Base-by-base conservation (phyloP, 1,140 invertebrate species). In the Caenorhabditis briggsae region DNA sequence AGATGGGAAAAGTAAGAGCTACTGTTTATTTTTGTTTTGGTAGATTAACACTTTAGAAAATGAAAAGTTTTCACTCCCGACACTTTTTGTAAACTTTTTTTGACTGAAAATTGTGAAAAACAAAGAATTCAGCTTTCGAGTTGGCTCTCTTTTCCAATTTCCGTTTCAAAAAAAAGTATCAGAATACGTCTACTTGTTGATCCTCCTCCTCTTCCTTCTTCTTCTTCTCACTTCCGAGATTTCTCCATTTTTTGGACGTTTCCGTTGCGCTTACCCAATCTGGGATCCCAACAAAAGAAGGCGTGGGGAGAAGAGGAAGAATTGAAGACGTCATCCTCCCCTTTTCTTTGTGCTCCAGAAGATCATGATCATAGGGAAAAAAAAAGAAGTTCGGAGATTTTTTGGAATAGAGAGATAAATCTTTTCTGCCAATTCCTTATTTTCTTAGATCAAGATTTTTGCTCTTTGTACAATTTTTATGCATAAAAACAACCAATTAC, bases 241-340 rank as follows among this genome's bases (percentile, higher is more conserved):
- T 78, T 12, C 18, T 33, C 33, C 33, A 33, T 33, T 50, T 78
- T 70, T 78, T 43, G 70, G n/a, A 14, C 46, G n/a, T 78, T 78
- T 78, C 70, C 46, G 43, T 78, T 50, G 43, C 46, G n/a, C 50
- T 78, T 50, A 78, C 20, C 46, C 70, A 48, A 78, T 78, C 70
- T 78, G 64, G 5, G 11, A 41, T 25, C 12, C 43, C 70, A 78
- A 78, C 70, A 78, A 78, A 78, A 78, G 70, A 78, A 78, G 46
- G 70, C 70, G 70, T 78, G 70, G 70, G 46, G 70, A 6, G 25
- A 43, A 78, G 53, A 78, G 70, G 70, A 78, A 78, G 46, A 48
- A 78, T 78, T 1, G 70, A 20, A 78, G 70, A 78, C 70, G 70
- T 78, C 70, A 78, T 50, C 18, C 46, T 78, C n/a, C 43, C 18